Evolutionary conservation across 1,140 invertebrate species (phyloP).

Genomic region (Drosophila kepulauana): DNA sequence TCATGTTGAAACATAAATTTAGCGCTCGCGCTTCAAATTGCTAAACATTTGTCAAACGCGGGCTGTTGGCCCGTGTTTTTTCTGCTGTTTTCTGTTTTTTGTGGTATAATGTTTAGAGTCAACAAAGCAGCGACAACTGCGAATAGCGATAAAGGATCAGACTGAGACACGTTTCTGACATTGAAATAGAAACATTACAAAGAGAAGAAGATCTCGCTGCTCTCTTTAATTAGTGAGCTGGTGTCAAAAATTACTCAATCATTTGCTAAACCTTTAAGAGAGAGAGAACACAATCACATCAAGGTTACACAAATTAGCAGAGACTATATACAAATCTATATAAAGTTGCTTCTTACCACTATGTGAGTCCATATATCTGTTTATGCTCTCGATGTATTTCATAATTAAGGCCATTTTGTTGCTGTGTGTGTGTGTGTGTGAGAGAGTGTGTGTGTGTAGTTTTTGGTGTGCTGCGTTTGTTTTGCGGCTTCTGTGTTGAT

Average conservation of each 20-base stretch:
- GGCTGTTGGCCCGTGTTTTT: conserved; percentile 6
- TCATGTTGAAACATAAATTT: conserved; percentile 68
- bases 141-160: conserved; percentile 20
- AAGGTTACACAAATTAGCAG: conserved; percentile 77
- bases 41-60: conserved; percentile 51
- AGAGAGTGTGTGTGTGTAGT: conserved; percentile 39
- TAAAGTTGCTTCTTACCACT: conserved; percentile 86
- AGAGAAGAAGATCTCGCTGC: neutral
- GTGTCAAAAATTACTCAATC: conserved; percentile 76
- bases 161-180: conserved; percentile 29
- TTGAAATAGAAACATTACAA: conserved; percentile 26
- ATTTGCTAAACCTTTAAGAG: conserved; percentile 55
- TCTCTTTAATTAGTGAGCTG: conserved; percentile 62
- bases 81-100: no score
- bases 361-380: conserved; percentile 88
- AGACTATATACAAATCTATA: neutral
- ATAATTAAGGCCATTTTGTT: conserved; percentile 88
- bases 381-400: conserved; percentile 88
- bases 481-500: conserved; percentile 29
- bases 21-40: conserved; percentile 57
- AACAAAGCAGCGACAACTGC: conserved; percentile 2
- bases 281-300: conserved; percentile 52
- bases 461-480: conserved; percentile 29
- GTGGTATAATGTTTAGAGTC: conserved; percentile 4
- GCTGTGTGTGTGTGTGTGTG: conserved; percentile 65